Evolutionary conservation across 2,888 invertebrate genomes (phyloP).

Genomic region (Vannuccia rotundouncinata): DNA sequence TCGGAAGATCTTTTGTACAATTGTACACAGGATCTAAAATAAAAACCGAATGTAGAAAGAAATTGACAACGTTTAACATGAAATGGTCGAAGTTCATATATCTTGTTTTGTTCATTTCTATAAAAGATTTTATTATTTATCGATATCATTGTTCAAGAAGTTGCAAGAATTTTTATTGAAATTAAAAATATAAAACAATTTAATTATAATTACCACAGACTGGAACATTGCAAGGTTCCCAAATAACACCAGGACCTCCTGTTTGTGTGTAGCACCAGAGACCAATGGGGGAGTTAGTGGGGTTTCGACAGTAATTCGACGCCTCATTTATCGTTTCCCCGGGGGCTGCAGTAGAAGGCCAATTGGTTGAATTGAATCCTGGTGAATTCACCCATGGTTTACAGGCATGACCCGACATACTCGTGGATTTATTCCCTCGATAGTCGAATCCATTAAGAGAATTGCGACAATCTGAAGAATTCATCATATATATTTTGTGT

Average conservation of each 20-base stretch:
- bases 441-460: background rate
- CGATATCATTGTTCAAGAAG: too few species aligned
- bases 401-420: background rate
- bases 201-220: background rate
- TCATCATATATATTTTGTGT: too few species aligned
- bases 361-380: background rate
- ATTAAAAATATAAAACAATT: too few species aligned
- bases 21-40: too few species aligned
- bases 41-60: too few species aligned
- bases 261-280: constrained; percentile 16
- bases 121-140: too few species aligned
- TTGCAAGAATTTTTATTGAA: too few species aligned
- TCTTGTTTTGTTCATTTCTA: too few species aligned
- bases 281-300: background rate
- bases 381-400: background rate
- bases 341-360: constrained; percentile 2
- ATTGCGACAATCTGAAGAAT: too few species aligned
- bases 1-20: too few species aligned
- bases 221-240: constrained; percentile 17
- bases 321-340: background rate
- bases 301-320: constrained; percentile 15
- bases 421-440: background rate
- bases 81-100: too few species aligned
- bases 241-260: background rate
- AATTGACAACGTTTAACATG: too few species aligned